Evolutionary conservation across 2,888 invertebrate genomes (phyloP), one percentile per base, ranked within the genome.

Genomic region (Lasioglossum pauxillum): DNA sequence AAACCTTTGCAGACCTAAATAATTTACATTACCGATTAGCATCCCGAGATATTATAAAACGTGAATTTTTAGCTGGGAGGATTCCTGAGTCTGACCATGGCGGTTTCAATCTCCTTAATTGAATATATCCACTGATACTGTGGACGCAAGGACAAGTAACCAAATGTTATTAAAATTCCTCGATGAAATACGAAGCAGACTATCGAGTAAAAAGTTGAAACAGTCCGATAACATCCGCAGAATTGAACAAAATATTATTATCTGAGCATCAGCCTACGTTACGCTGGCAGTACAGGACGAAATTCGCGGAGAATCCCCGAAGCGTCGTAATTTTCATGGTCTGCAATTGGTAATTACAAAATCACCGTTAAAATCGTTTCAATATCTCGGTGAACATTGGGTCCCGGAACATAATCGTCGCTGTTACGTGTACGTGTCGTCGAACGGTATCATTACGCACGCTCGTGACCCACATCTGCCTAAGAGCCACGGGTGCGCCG

Each of bases 401-500:
- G 46, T 78, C 27, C 44, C 14, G 78, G 72, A 71, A 73, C 27
- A 72, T 71, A 83, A 84, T 83, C 57, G 46, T 83, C 78, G 83
- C 53, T 23, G 67, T 79, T 76, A 46, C 64, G 67, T 71, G 41
- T n/a, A 71, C 71, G 71, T 49, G 19, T 86, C 76, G 78, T 79
- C 82, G 82, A 85, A 85, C 82, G 78, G 78, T 83, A 78, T 86
- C 80, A 83, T 78, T 86, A 76, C 71, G 64, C 78, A 82, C 71
- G 77, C 80, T 82, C 80, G 85, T 87, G 76, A 84, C 83, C 85
- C 78, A 84, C 78, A 80, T 88, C 67, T 82, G 57, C 86, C 75
- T 83, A 78, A 88, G 82, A 88, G 85, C 75, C 78, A 87, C 75
- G 84, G 73, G 82, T 80, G 83, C 86, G 80, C 77, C 77, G 75